Evolutionary conservation across 1,140 invertebrate species (phyloP).

Genomic region (Sipha flava): DNA sequence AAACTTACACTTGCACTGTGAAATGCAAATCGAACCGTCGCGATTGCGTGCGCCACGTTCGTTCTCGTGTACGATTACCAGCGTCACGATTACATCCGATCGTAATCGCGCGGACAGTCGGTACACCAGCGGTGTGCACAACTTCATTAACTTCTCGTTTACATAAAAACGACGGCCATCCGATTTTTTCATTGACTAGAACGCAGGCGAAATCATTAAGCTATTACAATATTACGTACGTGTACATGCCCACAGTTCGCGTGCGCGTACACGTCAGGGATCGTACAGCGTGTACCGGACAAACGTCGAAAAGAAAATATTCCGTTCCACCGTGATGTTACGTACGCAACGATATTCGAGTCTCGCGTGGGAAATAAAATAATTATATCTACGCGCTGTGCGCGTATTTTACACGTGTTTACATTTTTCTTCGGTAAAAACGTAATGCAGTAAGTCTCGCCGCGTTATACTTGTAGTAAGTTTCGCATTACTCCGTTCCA

Average conservation of each 20-base stretch:
- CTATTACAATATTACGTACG: neutral
- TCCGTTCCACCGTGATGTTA: neutral
- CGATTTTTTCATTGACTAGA: neutral
- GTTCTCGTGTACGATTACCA: neutral
- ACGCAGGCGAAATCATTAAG: neutral
- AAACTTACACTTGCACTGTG: neutral
- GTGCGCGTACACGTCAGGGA: neutral
- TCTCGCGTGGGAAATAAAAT: constrained; percentile 2
- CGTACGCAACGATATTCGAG: neutral
- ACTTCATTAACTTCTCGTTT: neutral
- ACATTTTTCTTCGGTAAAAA: neutral
- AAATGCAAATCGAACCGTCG: neutral
- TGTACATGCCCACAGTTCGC: neutral
- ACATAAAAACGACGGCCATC: neutral
- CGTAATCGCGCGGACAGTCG: neutral
- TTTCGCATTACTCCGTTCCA: no score
- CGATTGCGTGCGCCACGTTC: no score
- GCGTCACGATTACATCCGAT: neutral
- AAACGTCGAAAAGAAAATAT: neutral
- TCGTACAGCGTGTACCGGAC: neutral
- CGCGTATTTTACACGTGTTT: no score
- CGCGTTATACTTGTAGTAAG: neutral
- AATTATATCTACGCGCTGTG: neutral
- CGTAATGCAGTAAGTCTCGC: neutral
- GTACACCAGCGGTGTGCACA: neutral